Base-by-base conservation (phyloP, 2,888 invertebrate genomes). In the Cenopis cana region DNA sequence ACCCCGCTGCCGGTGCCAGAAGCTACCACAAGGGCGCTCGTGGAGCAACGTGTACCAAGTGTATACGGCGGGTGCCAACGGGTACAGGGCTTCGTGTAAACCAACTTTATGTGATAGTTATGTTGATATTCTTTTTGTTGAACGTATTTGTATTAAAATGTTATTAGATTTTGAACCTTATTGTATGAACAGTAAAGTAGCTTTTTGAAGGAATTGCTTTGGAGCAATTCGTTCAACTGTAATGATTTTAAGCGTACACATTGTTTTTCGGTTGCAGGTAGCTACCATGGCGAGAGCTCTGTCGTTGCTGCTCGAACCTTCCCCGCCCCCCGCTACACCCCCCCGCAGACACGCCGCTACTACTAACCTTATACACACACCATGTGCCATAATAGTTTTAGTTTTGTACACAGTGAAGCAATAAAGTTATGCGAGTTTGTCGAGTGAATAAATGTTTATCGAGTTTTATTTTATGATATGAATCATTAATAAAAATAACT, bases 1-100 rank as follows among this genome's bases (percentile, higher is more conserved):
- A n/a, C 94, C 0, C 90, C 95, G 0, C 95, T 95, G 0, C 95
- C 95, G 0, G 86, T 95, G 10, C 95, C 95, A 0, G 94, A 92
- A 54, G 94, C 91, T 9, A 95, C 95, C 77, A 89, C 92, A n/a
- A n/a, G 17, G 80, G 92, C 94, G 0, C 83, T 94, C 33, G 87
- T 87, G 61, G 85, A 89, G 79, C n/a, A 94, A 94, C 73, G 94
- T 93, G 0, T n/a, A n/a, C n/a, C n/a, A n/a, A n/a, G n/a, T n/a
- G n/a, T n/a, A n/a, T n/a, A n/a, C n/a, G n/a, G n/a, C n/a, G n/a
- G n/a, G n/a, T n/a, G n/a, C n/a, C n/a, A n/a, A n/a, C n/a, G n/a
- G n/a, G n/a, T n/a, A n/a, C n/a, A n/a, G n/a, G n/a, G n/a, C n/a
- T n/a, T 89, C 93, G 55, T 24, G 24, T 4, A 24, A 24, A 24